phyloP scores from a whole-genome alignment of 1,140 invertebrate genomes.

The Pachypsylla venusta region DNA sequence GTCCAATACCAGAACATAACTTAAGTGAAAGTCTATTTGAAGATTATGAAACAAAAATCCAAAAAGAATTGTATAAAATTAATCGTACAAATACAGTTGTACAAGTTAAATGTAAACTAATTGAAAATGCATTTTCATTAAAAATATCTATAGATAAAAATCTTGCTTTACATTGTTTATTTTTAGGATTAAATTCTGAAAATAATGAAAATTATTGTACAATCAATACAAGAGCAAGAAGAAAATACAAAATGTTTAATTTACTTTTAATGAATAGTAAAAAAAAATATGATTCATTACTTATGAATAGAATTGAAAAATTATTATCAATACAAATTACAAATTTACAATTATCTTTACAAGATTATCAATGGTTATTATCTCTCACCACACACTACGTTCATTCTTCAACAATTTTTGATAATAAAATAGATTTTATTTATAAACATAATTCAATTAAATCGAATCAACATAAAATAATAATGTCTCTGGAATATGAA shows the following conservation, averaged over 20 bases:
- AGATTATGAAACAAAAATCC: not conserved
- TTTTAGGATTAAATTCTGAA: not conserved
- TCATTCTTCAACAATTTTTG: not conserved
- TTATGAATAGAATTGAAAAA: not conserved
- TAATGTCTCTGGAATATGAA: not conserved
- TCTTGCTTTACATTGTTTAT: not conserved
- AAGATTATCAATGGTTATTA: not conserved
- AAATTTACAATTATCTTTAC: not conserved
- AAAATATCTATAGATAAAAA: not conserved
- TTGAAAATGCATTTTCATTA: conserved; percentile 5
- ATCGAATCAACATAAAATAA: not conserved
- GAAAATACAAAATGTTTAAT: not conserved
- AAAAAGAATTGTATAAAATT: not conserved
- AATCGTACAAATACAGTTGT: not conserved
- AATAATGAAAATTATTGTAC: conserved; percentile 1
- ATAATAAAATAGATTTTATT: not conserved
- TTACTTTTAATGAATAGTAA: conserved; percentile 1
- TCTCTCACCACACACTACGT: not conserved
- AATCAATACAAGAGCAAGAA: not conserved
- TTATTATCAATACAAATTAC: not conserved
- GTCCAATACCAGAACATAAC: not conserved
- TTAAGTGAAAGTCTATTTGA: not conserved
- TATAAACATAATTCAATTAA: not conserved
- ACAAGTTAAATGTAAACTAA: not conserved
- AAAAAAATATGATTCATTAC: not conserved